Evolutionary conservation across 2,888 invertebrate species (phyloP), one percentile per base, ranked within the genome.

Genomic region (Nycteola revayana): DNA sequence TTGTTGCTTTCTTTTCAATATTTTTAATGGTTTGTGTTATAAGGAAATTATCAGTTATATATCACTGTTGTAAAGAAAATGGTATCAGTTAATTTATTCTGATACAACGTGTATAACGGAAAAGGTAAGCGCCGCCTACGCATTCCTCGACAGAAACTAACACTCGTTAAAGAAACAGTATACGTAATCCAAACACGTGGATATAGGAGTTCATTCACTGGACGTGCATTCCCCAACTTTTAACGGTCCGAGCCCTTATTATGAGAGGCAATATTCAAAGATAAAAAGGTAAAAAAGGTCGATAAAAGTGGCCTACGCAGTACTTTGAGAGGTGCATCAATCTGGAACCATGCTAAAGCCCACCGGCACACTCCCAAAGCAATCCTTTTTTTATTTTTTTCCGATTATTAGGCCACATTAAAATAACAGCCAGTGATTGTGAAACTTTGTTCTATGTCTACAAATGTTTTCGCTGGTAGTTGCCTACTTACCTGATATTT

Each of bases 371-470:
- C 72, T 73, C 58, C 60, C 56, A 48, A 47, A n/a, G n/a, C n/a
- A n/a, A n/a, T n/a, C 56, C 32, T 32, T 77, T 80, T 83, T 79
- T 54, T 8, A 73, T 73, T 66, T 70, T 60, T 76, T 80, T 77
- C 75, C 72, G 77, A 81, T 86, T 87, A 86, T 86, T 86, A 86
- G 80, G 72, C 78, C 77, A 85, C 84, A 85, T 86, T 86, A 85
- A 85, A 84, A 83, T 77, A 71, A 82, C 69, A 66, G 71, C 25
- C 80, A 70, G 68, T 28, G 74, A 34, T 39, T 60, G 42, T 64
- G 47, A 78, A 85, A 78, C 65, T 71, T 67, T 37, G 10, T 36
- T 22, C 10, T 35, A 5, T 14, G 14, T n/a, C 21, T 21, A 21
- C 3, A 21, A 3, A 25, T 28, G 25, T 25, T 25, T 14, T 14